Evolutionary conservation across 2,113 vertebrate species (phyloP).

Genomic region (Upupa epops): DNA sequence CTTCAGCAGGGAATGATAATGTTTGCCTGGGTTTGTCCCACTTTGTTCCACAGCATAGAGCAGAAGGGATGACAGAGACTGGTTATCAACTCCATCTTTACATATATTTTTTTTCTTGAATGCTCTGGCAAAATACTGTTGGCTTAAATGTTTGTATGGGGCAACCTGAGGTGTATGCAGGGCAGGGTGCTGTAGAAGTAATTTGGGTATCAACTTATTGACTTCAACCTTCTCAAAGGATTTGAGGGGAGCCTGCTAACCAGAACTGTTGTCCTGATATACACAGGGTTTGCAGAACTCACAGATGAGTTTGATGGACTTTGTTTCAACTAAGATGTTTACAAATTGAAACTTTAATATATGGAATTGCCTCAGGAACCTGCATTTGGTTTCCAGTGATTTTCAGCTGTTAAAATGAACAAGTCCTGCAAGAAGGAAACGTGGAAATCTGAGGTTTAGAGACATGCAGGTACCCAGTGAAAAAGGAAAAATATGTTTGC

Average conservation of each 20-base stretch:
- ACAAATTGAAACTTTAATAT: conserved; percentile 5
- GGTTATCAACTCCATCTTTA: background rate
- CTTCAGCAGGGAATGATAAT: background rate
- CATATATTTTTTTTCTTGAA: background rate
- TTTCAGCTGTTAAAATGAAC: background rate
- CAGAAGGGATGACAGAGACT: background rate
- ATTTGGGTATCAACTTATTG: background rate
- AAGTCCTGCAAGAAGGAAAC: background rate
- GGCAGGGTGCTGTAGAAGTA: background rate
- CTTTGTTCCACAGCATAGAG: background rate
- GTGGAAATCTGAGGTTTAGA: background rate
- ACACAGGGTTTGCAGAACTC: background rate
- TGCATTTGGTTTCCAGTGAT: background rate
- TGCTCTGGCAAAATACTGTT: background rate
- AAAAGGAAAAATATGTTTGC: background rate
- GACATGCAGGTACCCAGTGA: background rate
- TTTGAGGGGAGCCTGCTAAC: background rate
- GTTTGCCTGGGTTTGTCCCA: background rate
- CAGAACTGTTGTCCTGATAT: fast-evolving
- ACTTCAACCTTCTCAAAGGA: background rate
- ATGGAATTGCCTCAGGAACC: background rate
- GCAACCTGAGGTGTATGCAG: background rate
- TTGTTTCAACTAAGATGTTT: conserved; percentile 21
- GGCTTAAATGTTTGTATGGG: background rate
- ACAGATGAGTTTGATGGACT: background rate